These are phyloP conservation scores for Drosophila elegans DNA, from an alignment of 1,140 invertebrate species.

Conservation along the genomic window DNA sequence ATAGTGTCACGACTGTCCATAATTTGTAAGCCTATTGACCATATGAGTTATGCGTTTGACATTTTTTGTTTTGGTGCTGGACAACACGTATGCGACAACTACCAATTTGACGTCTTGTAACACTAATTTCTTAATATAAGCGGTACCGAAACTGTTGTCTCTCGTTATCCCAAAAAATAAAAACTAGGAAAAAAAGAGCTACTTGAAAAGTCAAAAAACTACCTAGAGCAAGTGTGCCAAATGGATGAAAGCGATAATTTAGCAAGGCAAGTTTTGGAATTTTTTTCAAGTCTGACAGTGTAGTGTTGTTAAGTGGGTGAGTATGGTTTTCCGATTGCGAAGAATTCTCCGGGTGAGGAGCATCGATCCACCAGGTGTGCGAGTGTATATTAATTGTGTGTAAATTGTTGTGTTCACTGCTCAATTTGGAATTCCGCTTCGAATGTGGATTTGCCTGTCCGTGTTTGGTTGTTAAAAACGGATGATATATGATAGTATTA, in stretches of 20 bases:
- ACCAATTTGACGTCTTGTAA: conserved; percentile 3
- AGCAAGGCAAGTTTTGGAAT: background rate
- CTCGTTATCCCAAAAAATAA: conserved; percentile 1
- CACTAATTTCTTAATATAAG: conserved; percentile 2
- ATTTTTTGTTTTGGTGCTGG: background rate
- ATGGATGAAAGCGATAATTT: background rate
- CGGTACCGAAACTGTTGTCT: background rate
- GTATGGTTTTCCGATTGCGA: too few species aligned
- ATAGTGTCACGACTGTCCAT: conserved; percentile 1
- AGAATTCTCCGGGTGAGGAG: conserved; percentile 1
- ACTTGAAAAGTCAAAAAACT: background rate
- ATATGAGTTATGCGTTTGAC: background rate
- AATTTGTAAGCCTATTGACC: conserved; percentile 1
- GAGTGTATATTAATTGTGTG: background rate
- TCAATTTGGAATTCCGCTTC: conserved; percentile 23
- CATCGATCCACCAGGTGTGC: conserved; percentile 12
- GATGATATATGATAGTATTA: background rate
- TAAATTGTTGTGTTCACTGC: conserved; percentile 15
- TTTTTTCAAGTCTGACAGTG: conserved; percentile 1
- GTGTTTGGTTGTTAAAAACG: conserved; percentile 1
- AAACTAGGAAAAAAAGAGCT: background rate
- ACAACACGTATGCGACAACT: conserved; percentile 3
- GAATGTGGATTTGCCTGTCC: conserved; percentile 8
- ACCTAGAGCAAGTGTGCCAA: background rate
- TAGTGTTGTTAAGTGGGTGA: background rate